Evolutionary conservation across 2,888 invertebrate species (phyloP), one percentile per base, ranked within the genome.

Genomic region (Drosophila tanythrix): DNA sequence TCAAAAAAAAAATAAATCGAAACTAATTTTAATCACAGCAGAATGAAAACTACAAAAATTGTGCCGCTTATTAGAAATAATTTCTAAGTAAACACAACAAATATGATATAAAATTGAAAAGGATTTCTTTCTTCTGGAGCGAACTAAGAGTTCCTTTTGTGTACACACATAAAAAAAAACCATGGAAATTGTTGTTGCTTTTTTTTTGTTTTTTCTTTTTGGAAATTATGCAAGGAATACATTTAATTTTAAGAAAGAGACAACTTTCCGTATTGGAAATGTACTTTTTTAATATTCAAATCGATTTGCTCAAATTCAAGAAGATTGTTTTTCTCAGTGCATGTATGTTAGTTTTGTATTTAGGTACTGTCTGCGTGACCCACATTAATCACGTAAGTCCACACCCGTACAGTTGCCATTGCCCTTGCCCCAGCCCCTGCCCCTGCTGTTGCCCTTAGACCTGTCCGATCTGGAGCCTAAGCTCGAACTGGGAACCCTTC

Each of bases 301-400:
- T 3, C 1, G 13, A 43, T 21, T 43, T 13, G 6, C 7, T 13
- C 13, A 6, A 7, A 15, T 25, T 46, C 7, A 25, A 15, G 3
- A 15, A 7, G 46, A 21, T 7, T 3, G 5, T 46, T 46, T 31
- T 6, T 46, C n/a, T 29, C 3, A 15, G 33, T 25, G n/a, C 27
- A 21, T 48, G n/a, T 56, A 36, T 21, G 50, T 18, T 27, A 18
- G 18, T 27, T 10, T 6, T 58, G 48, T 77, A 55, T 62, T 50
- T 50, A 33, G 64, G 25, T 31, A 55, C 59, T 53, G 29, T 43
- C 50, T 81, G 70, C 55, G 50, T 69, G 88, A 83, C 83, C 83
- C 88, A 74, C 86, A 88, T 83, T 88, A 83, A 84, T 83, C 83
- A 83, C 85, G 58, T 74, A 79, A 82, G 57, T 36, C 60, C 50